Base-by-base conservation (phyloP, 2,888 invertebrate species). In the Kuschelorhynchus macadamiae region DNA sequence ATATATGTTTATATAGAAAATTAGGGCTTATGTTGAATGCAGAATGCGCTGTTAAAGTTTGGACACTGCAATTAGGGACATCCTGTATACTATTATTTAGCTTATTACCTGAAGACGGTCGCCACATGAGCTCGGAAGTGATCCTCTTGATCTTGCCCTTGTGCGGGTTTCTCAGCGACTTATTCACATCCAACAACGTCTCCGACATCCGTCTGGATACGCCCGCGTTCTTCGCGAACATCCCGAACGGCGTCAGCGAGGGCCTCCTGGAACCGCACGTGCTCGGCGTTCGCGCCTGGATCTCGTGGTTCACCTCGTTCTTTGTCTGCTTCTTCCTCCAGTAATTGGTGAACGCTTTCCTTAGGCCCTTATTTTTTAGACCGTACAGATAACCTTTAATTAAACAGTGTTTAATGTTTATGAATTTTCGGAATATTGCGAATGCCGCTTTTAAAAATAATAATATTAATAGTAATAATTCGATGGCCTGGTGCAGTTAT, bases 211-310 rank as follows among this genome's bases (percentile, higher is more conserved):
- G 82, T 70, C 88, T 81, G 72, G 87, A 87, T 1, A 87, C 78
- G 11, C 85, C 83, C 25, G 87, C 86, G 36, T 62, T 68, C 72
- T 86, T 85, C 14, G 85, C 83, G 66, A 87, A 84, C 73, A 87
- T 78, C 71, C 87, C 84, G 75, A 85, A 77, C 3, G 87, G 86
- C 1, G 90, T 91, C 50, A 91, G 82, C 4, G 71, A 72, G 2
- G 57, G 72, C 49, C 68, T 52, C 21, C 67, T 42, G 1, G 71
- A 71, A 0, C 92, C 92, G 69, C 92, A 92, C 0, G 90, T 91
- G 69, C 92, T 92, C 2, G 92, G 93, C 1, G 92, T 92, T 71
- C 92, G 85, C 2, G 92, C 92, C 81, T 93, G 92, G 70, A 93
- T 93, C 81, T 93, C 93, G 79, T 92, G 90, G 70, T 92, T 91